phyloP scores from a whole-genome alignment of 2,113 vertebrate species.

The Pogonocichla stellata region DNA sequence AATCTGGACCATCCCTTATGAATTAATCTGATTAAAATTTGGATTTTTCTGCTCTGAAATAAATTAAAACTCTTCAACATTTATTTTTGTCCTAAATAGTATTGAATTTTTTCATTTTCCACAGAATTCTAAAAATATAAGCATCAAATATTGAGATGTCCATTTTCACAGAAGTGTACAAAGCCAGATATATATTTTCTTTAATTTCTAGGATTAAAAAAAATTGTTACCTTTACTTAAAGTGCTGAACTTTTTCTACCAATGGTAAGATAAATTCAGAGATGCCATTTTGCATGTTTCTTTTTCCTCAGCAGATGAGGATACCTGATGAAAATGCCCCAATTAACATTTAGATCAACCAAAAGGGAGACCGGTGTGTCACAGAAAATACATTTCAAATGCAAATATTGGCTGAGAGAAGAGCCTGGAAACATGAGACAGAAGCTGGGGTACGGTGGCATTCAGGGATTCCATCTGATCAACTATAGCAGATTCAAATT shows the following conservation, averaged over 20 bases:
- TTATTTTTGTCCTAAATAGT: neutral
- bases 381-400: neutral
- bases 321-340: neutral
- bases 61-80: neutral
- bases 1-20: neutral
- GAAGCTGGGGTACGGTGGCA: neutral
- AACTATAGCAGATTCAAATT: neutral
- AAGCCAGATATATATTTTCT: neutral
- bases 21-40: neutral
- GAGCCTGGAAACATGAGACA: neutral
- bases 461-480: neutral
- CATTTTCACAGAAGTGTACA: neutral
- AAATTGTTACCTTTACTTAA: neutral
- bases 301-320: neutral
- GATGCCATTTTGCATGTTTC: neutral
- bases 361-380: neutral
- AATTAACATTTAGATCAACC: neutral
- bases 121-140: neutral
- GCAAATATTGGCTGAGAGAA: neutral
- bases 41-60: neutral
- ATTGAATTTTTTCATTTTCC: neutral
- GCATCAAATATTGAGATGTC: neutral
- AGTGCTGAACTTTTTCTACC: neutral
- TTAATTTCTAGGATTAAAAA: neutral
- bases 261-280: neutral